Evolutionary conservation across 92 coral and sea anemone species (phyloP).

Genomic region (Phenganax subtilis): DNA sequence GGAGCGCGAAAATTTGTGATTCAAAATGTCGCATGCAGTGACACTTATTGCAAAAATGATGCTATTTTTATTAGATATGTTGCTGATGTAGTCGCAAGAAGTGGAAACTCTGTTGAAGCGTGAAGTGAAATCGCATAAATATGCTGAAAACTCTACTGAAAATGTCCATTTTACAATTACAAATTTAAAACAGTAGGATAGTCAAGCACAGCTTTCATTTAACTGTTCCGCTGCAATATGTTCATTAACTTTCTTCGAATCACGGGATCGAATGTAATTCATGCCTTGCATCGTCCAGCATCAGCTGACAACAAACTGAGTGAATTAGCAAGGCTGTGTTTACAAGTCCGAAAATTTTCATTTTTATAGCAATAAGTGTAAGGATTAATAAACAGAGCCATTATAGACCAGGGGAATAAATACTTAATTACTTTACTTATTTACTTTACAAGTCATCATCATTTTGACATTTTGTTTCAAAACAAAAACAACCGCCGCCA

Average conservation of each 20-base stretch:
- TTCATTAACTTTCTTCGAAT: too few species aligned
- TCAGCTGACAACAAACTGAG: background rate
- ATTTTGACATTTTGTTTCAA: background rate
- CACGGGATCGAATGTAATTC: too few species aligned
- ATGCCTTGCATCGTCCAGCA: background rate
- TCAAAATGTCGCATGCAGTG: slow-evolving; percentile 68
- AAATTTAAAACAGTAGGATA: background rate
- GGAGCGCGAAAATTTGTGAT: slow-evolving; percentile 92
- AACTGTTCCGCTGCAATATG: too few species aligned
- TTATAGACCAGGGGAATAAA: background rate
- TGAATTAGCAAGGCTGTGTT: background rate
- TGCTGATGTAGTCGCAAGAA: slow-evolving; percentile 8
- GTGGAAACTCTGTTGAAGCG: background rate
- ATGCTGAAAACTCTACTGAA: background rate
- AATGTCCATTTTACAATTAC: background rate
- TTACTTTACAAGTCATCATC: too few species aligned
- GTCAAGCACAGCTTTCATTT: too few species aligned
- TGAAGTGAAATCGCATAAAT: background rate
- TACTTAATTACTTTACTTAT: background rate
- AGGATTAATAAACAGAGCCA: background rate
- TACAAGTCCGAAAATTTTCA: slow-evolving; percentile 15
- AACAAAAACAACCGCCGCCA: background rate
- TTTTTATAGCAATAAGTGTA: background rate
- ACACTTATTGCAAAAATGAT: slow-evolving; percentile 76
- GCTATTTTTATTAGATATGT: slow-evolving; percentile 55